phyloP scores from a whole-genome alignment of 2,888 invertebrate genomes.

The Conops quadrifasciatus region DNA sequence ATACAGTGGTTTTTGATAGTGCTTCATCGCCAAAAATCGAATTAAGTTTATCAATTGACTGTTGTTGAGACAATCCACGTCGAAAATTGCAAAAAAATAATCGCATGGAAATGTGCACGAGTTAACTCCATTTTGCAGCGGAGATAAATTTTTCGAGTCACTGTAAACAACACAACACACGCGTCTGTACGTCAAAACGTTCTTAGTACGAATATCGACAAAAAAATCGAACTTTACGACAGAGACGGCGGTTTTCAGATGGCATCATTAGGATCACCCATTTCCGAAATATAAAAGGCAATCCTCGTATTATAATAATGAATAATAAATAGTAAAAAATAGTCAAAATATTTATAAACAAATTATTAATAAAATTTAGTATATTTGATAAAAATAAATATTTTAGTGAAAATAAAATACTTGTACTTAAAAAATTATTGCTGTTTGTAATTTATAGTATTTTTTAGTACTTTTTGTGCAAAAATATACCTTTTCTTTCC shows the following conservation, averaged over 20 bases:
- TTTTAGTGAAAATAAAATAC: too few relatives aligned
- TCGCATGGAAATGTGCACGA: slow-evolving; percentile 39
- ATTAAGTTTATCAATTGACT: slow-evolving; percentile 34
- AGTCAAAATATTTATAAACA: too few relatives aligned
- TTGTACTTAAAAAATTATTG: too few relatives aligned
- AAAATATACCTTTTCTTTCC: too few relatives aligned
- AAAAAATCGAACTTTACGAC: slow-evolving; percentile 15
- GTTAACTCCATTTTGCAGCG: too few relatives aligned
- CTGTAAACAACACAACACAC: too few relatives aligned
- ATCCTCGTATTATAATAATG: not conserved
- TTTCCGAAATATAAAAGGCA: not conserved
- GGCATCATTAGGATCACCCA: not conserved
- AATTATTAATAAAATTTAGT: too few relatives aligned
- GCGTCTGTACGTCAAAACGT: slow-evolving; percentile 16
- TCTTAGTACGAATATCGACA: slow-evolving; percentile 5
- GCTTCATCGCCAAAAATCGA: slow-evolving; percentile 35
- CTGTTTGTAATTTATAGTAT: too few relatives aligned
- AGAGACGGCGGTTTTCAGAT: slow-evolving; percentile 1
- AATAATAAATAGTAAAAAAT: too few relatives aligned
- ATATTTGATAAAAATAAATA: too few relatives aligned
- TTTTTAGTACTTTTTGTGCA: too few relatives aligned
- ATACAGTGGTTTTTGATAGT: slow-evolving; percentile 31
- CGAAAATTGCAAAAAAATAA: too few relatives aligned
- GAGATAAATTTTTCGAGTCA: slow-evolving; percentile 21
- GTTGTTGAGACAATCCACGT: slow-evolving; percentile 34